A percentile compares a stretch with the other conserved stretches of the same genome.
Evolutionary conservation across 1,140 invertebrate genomes (phyloP).

Genomic region (Nasonia giraulti): DNA sequence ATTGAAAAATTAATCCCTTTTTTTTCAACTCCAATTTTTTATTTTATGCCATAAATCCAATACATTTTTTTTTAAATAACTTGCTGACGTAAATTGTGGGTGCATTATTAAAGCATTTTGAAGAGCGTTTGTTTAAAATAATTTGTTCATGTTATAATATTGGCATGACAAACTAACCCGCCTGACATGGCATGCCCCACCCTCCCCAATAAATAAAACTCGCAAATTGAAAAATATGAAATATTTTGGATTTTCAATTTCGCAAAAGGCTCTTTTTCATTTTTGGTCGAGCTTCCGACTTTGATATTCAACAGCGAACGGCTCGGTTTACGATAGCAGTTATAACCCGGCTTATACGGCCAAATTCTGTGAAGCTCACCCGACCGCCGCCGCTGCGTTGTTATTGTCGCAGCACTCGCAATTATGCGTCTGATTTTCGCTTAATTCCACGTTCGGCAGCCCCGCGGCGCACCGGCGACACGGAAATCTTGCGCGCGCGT

Average conservation of each 20-base stretch:
- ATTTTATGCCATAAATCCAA: no score
- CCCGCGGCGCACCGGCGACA: slow-evolving; percentile 52
- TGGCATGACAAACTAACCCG: no score
- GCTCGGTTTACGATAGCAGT: background rate
- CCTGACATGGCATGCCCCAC: no score
- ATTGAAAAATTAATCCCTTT: no score
- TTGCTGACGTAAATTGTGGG: no score
- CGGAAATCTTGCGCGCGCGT: slow-evolving; percentile 66
- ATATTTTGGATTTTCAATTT: background rate
- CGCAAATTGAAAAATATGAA: no score
- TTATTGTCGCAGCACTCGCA: slow-evolving; percentile 53
- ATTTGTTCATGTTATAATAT: no score
- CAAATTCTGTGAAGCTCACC: slow-evolving; percentile 32
- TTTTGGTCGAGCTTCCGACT: background rate
- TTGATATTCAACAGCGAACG: background rate
- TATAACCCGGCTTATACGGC: background rate
- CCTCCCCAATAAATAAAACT: no score
- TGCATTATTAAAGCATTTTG: no score
- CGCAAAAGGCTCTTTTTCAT: background rate
- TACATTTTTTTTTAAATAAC: no score
- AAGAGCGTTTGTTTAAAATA: no score
- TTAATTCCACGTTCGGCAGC: slow-evolving; percentile 62
- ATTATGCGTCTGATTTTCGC: slow-evolving; percentile 65
- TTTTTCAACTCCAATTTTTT: no score
- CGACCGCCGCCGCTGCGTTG: background rate